Conservation (phyloP, 2,797 vertebrate genomes). For the Paramormyrops hopkinsi region DNA sequence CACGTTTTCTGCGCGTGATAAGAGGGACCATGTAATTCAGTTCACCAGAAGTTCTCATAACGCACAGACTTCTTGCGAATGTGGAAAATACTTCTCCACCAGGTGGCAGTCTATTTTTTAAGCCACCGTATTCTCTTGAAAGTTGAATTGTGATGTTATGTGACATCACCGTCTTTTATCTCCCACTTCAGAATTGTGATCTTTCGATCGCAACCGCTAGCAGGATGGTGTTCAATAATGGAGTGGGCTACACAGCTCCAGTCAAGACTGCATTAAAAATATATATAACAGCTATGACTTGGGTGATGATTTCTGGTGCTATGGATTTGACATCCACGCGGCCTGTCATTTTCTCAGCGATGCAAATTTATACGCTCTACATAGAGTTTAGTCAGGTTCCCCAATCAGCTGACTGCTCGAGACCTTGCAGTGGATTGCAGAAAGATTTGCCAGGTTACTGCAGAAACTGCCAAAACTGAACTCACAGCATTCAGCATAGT, state of each 20-base stretch:
- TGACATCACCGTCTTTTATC: conserved; percentile 15
- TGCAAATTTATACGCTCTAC: background rate
- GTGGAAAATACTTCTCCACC: conserved; percentile 43
- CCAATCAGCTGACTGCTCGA: background rate
- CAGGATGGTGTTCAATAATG: background rate
- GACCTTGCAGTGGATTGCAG: background rate
- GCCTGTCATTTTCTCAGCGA: background rate
- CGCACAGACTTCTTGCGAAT: background rate
- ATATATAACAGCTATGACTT: background rate
- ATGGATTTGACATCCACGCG: background rate
- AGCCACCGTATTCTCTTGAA: conserved; percentile 21
- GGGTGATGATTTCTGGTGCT: background rate
- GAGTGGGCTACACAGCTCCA: background rate
- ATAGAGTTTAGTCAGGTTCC: background rate
- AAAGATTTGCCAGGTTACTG: conserved; percentile 19
- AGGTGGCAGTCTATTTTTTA: conserved; percentile 59
- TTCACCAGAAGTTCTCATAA: background rate
- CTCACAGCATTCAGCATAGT: background rate
- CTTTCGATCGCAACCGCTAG: background rate
- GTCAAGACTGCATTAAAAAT: conserved; percentile 1
- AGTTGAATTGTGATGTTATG: conserved; percentile 6
- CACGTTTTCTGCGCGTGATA: background rate
- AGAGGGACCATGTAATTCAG: background rate
- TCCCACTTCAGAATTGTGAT: background rate
- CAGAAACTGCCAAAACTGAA: background rate